These are phyloP conservation scores for Poeciliopsis occidentalis DNA, from an alignment of 2,113 vertebrate genomes.

Conservation along the genomic window DNA sequence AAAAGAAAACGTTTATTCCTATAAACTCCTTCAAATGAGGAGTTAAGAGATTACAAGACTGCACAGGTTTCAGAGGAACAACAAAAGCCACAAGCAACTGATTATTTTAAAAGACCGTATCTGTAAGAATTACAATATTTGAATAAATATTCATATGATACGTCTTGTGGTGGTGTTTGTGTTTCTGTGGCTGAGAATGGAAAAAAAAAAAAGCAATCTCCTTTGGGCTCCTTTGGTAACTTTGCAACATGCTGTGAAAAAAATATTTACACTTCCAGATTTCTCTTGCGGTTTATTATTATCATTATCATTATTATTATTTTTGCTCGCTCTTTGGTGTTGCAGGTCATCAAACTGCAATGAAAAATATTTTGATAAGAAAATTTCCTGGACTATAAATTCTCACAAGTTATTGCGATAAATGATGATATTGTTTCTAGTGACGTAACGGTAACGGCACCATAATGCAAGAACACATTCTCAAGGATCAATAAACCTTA, in stretches of 20 bases:
- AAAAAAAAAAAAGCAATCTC: background rate
- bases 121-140: conserved; percentile 67
- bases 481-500: no score
- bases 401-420: no score
- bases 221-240: background rate
- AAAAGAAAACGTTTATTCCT: conserved; percentile 18
- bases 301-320: no score
- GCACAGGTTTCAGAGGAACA: conserved; percentile 73
- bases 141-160: conserved; percentile 75
- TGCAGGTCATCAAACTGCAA: no score
- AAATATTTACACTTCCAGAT: background rate
- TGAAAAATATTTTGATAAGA: no score
- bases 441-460: no score
- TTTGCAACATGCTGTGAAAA: background rate
- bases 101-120: conserved; percentile 66
- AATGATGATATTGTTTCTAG: no score
- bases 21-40: conserved; percentile 18
- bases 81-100: conserved; percentile 52
- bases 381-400: no score
- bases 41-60: conserved; percentile 35
- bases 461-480: no score
- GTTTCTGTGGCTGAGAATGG: background rate
- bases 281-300: no score
- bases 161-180: conserved; percentile 11
- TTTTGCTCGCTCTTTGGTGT: no score